Percentiles rank a stretch among this genome's conserved stretches.
These are phyloP conservation scores for Dione juno DNA, from an alignment of 2,888 invertebrate species.

Conservation along the genomic window DNA sequence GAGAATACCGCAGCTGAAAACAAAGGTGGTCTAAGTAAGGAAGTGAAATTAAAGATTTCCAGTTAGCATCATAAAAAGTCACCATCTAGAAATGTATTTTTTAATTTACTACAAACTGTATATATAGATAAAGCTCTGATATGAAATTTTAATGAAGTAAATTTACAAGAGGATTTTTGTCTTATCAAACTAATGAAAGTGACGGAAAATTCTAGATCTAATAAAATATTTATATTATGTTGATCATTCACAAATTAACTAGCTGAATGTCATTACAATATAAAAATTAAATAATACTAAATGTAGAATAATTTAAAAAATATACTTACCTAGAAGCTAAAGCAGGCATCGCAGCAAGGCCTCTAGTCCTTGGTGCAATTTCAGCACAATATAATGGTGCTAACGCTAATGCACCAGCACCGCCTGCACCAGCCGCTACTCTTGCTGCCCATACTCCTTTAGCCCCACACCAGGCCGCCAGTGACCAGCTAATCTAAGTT, in stretches of 20 bases:
- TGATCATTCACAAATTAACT: too few relatives aligned
- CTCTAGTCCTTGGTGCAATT: slow-evolving; percentile 72
- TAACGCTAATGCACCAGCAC: slow-evolving; percentile 70
- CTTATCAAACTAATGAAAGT: too few relatives aligned
- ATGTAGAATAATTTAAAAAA: background rate
- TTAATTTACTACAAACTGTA: too few relatives aligned
- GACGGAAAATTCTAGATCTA: too few relatives aligned
- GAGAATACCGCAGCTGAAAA: slow-evolving; percentile 72
- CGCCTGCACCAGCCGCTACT: slow-evolving; percentile 75
- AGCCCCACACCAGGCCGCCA: slow-evolving; percentile 75
- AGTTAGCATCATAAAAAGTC: too few relatives aligned
- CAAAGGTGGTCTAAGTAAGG: background rate
- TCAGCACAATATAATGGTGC: slow-evolving; percentile 77
- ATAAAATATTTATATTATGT: too few relatives aligned
- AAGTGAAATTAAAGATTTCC: too few relatives aligned
- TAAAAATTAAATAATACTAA: background rate
- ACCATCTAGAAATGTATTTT: too few relatives aligned
- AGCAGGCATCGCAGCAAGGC: slow-evolving; percentile 74
- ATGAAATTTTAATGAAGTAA: too few relatives aligned
- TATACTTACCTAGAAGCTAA: slow-evolving; percentile 68
- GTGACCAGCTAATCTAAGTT: slow-evolving; percentile 70
- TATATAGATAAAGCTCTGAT: too few relatives aligned
- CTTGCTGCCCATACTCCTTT: slow-evolving; percentile 76
- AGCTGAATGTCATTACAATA: too few relatives aligned
- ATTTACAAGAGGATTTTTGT: too few relatives aligned